Conservation (phyloP, 35 echinoderm and acorn worm species). For the Heliocidaris erythrogramma region DNA sequence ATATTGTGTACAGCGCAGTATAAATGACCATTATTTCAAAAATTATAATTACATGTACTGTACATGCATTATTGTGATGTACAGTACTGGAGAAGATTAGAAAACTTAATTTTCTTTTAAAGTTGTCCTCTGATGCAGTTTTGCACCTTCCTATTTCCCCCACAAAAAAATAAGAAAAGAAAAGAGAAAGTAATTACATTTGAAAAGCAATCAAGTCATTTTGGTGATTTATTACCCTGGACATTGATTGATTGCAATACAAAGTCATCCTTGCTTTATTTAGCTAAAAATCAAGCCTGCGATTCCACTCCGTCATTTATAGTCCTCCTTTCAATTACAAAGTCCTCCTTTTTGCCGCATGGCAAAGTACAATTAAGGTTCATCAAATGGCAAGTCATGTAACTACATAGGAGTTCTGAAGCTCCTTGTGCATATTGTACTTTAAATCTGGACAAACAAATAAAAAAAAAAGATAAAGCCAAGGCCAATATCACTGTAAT, state of each 20-base stretch:
- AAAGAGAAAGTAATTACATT: background rate
- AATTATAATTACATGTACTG: no score
- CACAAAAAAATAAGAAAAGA: background rate
- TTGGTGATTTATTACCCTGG: background rate
- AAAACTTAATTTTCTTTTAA: no score
- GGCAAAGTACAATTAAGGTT: constrained; percentile 11
- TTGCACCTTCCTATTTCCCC: no score
- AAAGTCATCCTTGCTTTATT: background rate
- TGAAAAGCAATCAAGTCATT: background rate
- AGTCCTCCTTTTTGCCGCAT: background rate
- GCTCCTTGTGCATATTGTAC: background rate
- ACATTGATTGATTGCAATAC: background rate
- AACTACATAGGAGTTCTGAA: background rate
- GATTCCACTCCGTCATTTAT: background rate
- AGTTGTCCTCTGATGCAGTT: no score
- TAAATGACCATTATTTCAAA: no score
- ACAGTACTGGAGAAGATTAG: no score
- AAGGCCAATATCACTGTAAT: background rate
- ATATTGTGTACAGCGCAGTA: no score
- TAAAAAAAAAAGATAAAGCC: background rate
- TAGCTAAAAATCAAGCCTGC: background rate
- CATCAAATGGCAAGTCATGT: constrained; percentile 8
- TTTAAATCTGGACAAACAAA: background rate
- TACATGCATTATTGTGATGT: no score
- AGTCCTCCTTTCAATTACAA: background rate